A percentile compares a stretch with the other conserved stretches of the same genome.
phyloP scores from a whole-genome alignment of 1,140 invertebrate genomes.

The Lerema accius region DNA sequence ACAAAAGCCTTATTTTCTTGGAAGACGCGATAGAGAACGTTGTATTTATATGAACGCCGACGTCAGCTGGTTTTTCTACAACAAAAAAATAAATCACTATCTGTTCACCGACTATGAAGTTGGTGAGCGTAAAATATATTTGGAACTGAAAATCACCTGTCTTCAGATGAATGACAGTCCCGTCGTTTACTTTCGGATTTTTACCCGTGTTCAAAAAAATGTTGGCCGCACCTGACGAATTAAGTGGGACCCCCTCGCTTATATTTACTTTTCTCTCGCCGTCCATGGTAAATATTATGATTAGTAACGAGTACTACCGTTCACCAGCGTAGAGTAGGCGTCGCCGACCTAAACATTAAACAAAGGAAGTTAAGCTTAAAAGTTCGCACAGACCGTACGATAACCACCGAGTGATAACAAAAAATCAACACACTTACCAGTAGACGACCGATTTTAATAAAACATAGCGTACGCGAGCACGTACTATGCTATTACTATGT shows the following conservation, averaged over 20 bases:
- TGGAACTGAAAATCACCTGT: slow-evolving; percentile 66
- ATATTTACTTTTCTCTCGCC: slow-evolving; percentile 70
- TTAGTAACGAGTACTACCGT: slow-evolving; percentile 48
- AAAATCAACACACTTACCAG: slow-evolving; percentile 55
- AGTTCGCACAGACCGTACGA: slow-evolving; percentile 66
- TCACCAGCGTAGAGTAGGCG: slow-evolving; percentile 66
- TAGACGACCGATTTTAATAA: slow-evolving; percentile 19
- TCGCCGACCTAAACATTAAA: slow-evolving; percentile 70
- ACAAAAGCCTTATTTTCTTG: slow-evolving; percentile 77
- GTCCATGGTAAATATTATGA: slow-evolving; percentile 68
- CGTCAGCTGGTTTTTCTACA: slow-evolving; percentile 72
- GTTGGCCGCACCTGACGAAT: slow-evolving; percentile 70
- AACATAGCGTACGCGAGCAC: slow-evolving; percentile 5
- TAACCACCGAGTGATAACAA: slow-evolving; percentile 67
- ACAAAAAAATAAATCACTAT: slow-evolving; percentile 45
- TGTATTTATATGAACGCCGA: slow-evolving; percentile 75
- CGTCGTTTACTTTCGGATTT: slow-evolving; percentile 68
- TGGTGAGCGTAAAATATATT: slow-evolving; percentile 11
- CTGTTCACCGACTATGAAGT: slow-evolving; percentile 4
- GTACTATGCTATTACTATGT: slow-evolving; percentile 27
- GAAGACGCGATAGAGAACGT: slow-evolving; percentile 77
- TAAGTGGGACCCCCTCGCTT: slow-evolving; percentile 69
- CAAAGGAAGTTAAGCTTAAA: slow-evolving; percentile 77
- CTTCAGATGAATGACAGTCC: slow-evolving; percentile 75
- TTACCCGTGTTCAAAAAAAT: slow-evolving; percentile 76